phyloP scores from a whole-genome alignment of 2,797 vertebrate species.

The Epinephelus coioides region DNA sequence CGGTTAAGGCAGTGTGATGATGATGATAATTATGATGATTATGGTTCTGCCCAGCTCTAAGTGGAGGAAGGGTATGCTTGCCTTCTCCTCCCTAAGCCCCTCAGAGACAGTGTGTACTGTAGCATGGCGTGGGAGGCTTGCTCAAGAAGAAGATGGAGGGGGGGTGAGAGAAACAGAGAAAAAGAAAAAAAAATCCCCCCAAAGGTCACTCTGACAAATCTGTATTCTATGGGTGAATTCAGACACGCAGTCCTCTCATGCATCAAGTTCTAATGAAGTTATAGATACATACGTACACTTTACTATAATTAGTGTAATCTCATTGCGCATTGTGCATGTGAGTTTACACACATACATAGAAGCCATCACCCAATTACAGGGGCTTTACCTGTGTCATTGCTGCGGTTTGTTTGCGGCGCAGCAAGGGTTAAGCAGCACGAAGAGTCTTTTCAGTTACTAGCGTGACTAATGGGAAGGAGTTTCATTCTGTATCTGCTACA shows the following conservation, averaged over 20 bases:
- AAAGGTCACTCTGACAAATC: slow-evolving; percentile 50
- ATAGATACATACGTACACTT: slow-evolving; percentile 7
- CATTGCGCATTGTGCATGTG: slow-evolving; percentile 2
- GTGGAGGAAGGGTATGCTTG: slow-evolving; percentile 74
- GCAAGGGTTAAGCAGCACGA: slow-evolving; percentile 81
- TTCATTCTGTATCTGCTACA: slow-evolving; percentile 88
- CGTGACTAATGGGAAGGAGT: slow-evolving; percentile 88
- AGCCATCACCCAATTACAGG: slow-evolving; percentile 28
- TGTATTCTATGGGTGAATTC: slow-evolving; percentile 56
- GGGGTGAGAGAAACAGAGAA: slow-evolving; percentile 9
- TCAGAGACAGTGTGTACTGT: slow-evolving; percentile 70
- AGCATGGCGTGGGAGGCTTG: slow-evolving; percentile 73
- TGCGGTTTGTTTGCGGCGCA: slow-evolving; percentile 54
- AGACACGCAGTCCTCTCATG: slow-evolving; percentile 30
- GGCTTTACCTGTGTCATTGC: slow-evolving; percentile 53
- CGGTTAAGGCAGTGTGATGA: slow-evolving; percentile 67
- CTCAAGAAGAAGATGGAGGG: slow-evolving; percentile 47
- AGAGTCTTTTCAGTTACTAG: slow-evolving; percentile 82
- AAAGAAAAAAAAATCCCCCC: slow-evolving; percentile 54
- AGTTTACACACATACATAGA: slow-evolving; percentile 31
- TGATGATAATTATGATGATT: slow-evolving; percentile 76
- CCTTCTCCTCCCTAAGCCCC: slow-evolving; percentile 74
- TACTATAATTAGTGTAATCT: slow-evolving; percentile 23
- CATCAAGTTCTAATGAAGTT: slow-evolving; percentile 24
- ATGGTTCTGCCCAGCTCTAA: slow-evolving; percentile 65